Evolutionary conservation across 2,888 invertebrate species (phyloP).

Genomic region (Volucella inflata): DNA sequence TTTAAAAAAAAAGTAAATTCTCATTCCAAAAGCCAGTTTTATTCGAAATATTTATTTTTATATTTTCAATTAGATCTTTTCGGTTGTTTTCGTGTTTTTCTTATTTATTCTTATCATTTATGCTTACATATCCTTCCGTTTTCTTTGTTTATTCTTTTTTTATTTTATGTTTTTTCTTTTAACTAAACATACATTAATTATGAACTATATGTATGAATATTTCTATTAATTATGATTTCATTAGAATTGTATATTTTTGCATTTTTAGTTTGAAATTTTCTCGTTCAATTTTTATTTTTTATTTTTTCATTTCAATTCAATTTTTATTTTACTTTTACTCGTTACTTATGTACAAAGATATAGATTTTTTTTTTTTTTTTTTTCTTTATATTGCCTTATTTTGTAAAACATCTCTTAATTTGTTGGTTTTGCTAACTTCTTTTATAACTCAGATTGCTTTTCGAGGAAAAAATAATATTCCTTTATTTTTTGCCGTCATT

Average conservation of each 20-base stretch:
- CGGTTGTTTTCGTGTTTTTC: slow-evolving; percentile 15
- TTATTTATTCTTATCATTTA: slow-evolving; percentile 5
- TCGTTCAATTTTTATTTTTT: background rate
- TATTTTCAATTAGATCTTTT: slow-evolving; percentile 48
- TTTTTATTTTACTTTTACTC: background rate
- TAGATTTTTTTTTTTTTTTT: slow-evolving; percentile 1
- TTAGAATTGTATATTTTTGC: slow-evolving; percentile 24
- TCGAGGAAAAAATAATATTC: slow-evolving; percentile 1
- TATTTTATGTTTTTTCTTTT: background rate
- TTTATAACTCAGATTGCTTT: slow-evolving; percentile 2
- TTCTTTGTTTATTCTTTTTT: slow-evolving; percentile 12
- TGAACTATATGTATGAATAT: slow-evolving; percentile 49
- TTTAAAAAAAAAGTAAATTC: background rate
- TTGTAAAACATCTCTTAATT: background rate
- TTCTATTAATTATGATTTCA: slow-evolving; percentile 38
- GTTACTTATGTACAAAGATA: slow-evolving; percentile 50
- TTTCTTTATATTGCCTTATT: slow-evolving; percentile 5
- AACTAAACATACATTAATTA: slow-evolving; percentile 52
- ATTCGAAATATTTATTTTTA: slow-evolving; percentile 37
- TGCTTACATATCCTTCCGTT: slow-evolving; percentile 24
- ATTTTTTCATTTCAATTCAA: background rate
- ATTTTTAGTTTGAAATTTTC: slow-evolving; percentile 2
- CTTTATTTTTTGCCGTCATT: background rate
- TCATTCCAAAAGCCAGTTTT: too few species aligned
- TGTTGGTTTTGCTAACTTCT: background rate